Evolutionary conservation across 2,888 invertebrate species (phyloP).

Genomic region (Diloba caeruleocephala): DNA sequence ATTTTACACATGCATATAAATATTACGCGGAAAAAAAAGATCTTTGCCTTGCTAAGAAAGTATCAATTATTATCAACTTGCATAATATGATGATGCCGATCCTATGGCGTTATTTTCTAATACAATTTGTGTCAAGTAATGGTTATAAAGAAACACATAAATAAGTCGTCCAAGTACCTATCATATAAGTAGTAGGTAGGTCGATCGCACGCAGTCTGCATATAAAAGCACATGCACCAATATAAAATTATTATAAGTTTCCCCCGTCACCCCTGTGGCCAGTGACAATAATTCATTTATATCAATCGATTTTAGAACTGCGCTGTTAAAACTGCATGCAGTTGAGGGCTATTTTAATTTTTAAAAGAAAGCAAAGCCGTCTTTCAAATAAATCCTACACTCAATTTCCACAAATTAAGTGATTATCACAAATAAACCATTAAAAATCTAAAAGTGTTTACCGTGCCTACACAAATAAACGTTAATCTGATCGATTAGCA

Average conservation of each 20-base stretch:
- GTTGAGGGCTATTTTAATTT: constrained; percentile 22
- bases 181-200: too few species aligned
- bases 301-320: constrained; percentile 35
- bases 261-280: constrained; percentile 8
- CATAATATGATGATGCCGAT: too few species aligned
- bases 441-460: constrained; percentile 20
- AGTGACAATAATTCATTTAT: constrained; percentile 39
- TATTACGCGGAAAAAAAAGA: too few species aligned
- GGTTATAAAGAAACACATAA: constrained; percentile 7
- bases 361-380: constrained; percentile 31
- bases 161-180: constrained; percentile 1
- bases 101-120: not conserved
- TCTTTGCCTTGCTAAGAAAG: too few species aligned
- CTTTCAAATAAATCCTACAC: constrained; percentile 1
- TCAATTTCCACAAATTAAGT: constrained; percentile 8
- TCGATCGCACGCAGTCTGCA: constrained; percentile 14
- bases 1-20: too few species aligned
- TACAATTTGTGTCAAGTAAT: not conserved
- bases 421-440: constrained; percentile 26
- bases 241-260: constrained; percentile 31
- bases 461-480: constrained; percentile 30
- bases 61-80: too few species aligned
- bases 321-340: constrained; percentile 31
- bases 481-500: constrained; percentile 38
- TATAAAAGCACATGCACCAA: constrained; percentile 32